Conservation (phyloP, 1,140 invertebrate species). For the Penaeus indicus region DNA sequence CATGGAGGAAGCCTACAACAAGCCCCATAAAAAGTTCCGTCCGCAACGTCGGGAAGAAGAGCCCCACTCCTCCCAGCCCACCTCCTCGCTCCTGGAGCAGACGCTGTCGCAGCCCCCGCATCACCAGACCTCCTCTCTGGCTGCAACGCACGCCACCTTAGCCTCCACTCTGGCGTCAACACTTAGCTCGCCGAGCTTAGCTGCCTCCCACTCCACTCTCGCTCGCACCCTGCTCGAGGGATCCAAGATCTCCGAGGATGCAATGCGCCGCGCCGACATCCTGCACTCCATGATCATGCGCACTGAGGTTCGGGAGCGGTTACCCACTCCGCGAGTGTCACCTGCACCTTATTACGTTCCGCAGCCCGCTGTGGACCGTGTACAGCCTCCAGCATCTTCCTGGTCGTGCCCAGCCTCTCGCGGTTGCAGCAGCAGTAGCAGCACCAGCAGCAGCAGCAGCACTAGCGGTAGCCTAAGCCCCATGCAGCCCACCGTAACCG, state of each 20-base stretch:
- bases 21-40: conserved; percentile 94
- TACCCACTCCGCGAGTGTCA: conserved; percentile 69
- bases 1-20: conserved; percentile 95
- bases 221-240: conserved; percentile 69
- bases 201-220: conserved; percentile 51
- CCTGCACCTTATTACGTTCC: conserved; percentile 71
- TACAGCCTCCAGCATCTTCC: conserved; percentile 66
- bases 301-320: conserved; percentile 68
- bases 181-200: conserved; percentile 69
- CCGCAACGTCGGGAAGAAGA: conserved; percentile 66
- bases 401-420: conserved; percentile 61
- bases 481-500: conserved; percentile 45
- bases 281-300: conserved; percentile 60
- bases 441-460: conserved; percentile 44
- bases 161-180: conserved; percentile 67
- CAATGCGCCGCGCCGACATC: conserved; percentile 68
- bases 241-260: conserved; percentile 71
- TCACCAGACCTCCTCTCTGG: conserved; percentile 70
- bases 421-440: conserved; percentile 16
- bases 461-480: conserved; percentile 42
- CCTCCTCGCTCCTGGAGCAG: conserved; percentile 67
- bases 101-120: conserved; percentile 69
- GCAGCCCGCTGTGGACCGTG: conserved; percentile 71
- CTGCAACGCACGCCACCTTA: conserved; percentile 69
- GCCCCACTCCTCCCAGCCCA: conserved; percentile 67